phyloP scores from a whole-genome alignment of 2,113 vertebrate genomes.

The Desmodus rotundus region DNA sequence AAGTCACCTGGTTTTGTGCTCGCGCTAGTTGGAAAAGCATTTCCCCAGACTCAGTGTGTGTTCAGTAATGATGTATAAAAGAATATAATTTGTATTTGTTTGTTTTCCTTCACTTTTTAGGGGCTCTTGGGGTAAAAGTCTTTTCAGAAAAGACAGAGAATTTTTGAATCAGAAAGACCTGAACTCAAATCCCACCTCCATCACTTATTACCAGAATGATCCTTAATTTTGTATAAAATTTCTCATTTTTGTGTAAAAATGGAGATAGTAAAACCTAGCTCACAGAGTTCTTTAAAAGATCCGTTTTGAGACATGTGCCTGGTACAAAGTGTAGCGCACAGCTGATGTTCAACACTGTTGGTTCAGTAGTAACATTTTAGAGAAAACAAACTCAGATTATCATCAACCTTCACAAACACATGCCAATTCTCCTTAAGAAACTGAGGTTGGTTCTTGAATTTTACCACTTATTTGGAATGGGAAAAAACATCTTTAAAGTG shows the following conservation, averaged over 20 bases:
- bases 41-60: background rate
- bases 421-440: background rate
- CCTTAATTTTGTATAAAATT: background rate
- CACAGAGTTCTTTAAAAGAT: background rate
- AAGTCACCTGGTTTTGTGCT: slow-evolving; percentile 19
- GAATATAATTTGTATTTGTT: background rate
- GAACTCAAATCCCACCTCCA: background rate
- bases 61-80: slow-evolving; percentile 10
- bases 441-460: background rate
- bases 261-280: background rate
- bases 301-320: background rate
- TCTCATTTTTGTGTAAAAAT: background rate
- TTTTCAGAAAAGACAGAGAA: background rate
- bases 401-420: background rate
- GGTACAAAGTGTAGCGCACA: background rate
- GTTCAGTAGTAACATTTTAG: background rate
- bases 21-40: slow-evolving; percentile 47
- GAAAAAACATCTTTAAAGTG: background rate
- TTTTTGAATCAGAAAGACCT: background rate
- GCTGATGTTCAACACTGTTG: background rate
- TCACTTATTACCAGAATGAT: background rate
- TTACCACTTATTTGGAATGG: background rate
- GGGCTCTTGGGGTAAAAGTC: background rate
- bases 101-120: background rate
- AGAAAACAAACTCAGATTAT: background rate